Evolutionary conservation across 2,888 invertebrate genomes (phyloP), one percentile per base, ranked within the genome.

Genomic region (Luperina nickerlii): DNA sequence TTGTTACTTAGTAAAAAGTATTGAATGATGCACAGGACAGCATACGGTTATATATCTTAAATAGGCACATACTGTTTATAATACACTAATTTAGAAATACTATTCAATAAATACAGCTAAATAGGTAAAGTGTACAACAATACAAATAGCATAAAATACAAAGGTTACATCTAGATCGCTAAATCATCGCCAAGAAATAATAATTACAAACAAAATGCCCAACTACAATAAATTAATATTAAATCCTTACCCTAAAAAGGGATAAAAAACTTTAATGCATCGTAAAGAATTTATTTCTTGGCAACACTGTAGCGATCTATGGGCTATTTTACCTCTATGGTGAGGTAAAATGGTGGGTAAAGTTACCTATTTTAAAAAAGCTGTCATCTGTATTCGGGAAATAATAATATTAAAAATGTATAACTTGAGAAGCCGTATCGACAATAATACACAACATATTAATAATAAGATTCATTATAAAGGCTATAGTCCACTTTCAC

Each of bases 391-490:
- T 84, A 86, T 70, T 85, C 77, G 84, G 79, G 69, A 86, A 75
- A 62, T 75, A 78, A 86, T 87, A 90, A 88, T 88, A 85, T 86
- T 87, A 70, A 84, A 83, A 90, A 87, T 85, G 81, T 88, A 83
- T 90, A 90, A 90, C 90, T 88, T 84, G 83, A 88, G 84, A 88
- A 84, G 88, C 82, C 80, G 57, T 86, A 86, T 87, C 76, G 88
- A 86, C 82, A 85, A 82, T 88, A 80, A 87, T 84, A 85, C 82
- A 88, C 60, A 89, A 87, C 78, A 87, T 81, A 82, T 89, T 66
- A 81, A 76, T 88, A 89, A 86, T 83, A 86, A 87, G 82, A 81
- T 84, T 87, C 76, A 82, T 70, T 81, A 71, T 54, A 70, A 66
- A 1, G 45, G 38, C 62, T 48, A 11, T 48, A 38, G 48, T 76